Evolutionary conservation across 2,797 vertebrate species (phyloP), one percentile per base, ranked within the genome.

Genomic region (Odontamblyopus lacepedii): DNA sequence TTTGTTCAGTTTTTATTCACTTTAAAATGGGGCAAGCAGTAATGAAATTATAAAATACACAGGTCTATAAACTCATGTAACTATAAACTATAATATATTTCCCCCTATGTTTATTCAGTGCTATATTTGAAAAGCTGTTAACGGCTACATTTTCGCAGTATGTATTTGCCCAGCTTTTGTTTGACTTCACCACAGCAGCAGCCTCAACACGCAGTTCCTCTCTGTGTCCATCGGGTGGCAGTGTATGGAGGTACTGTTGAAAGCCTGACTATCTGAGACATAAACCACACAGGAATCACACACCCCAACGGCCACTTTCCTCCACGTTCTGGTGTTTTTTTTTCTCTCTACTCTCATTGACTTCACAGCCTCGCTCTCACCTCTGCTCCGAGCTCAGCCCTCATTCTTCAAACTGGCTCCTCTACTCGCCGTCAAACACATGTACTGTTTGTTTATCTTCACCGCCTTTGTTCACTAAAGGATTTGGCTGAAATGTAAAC

Each of bases 151-250:
- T 23, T 41, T 6, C n/a, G n/a, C 23, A 15, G 2, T 48, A 38
- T 38, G 35, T 27, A 27, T 27, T 18, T 29, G 2, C 15, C 44
- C 5, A 9, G 23, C 41, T 66, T 50, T 66, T 66, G 64, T 30
- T 73, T 62, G 38, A 55, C 48, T 67, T 78, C 41, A 78, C 70
- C 78, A 76, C 78, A 76, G 78, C 77, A 82, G 75, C 76, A 83
- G 69, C 72, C 23, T 15, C 2, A 57, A 38, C 59, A 71, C 92
- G 93, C 82, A 83, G 55, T 82, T 86, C n/a, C 61, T 3, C 74
- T 62, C 50, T 9, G 29, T 80, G 85, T 87, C 93, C 93, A 94
- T 92, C 66, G 77, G 94, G 91, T 92, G 94, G 94, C 93, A 92
- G 88, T 83, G 75, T 83, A 60, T 81, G 87, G 86, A 88, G 90